Base-by-base conservation (phyloP, 2,888 invertebrate species). In the Xylophagus ater region DNA sequence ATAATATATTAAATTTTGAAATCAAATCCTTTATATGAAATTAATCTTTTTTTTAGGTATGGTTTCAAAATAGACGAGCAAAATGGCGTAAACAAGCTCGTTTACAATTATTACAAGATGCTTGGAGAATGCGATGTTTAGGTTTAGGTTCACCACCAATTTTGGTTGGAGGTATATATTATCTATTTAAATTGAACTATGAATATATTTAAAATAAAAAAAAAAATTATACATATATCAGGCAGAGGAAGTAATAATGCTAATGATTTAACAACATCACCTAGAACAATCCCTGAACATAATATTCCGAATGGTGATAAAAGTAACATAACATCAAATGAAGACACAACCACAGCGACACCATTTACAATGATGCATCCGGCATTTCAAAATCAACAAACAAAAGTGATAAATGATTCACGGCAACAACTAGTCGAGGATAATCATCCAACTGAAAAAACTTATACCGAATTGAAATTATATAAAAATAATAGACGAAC, bases 31-130 rank as follows among this genome's bases (percentile, higher is more conserved):
- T 12, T 8, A 26, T 26, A 6, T 13, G 12, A 26, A 7, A 35
- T 24, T 43, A 25, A 25, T 21, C 48, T 43, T 17, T 9, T 26
- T 46, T 51, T 2, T 58, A 86, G 86, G 88, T 88, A 15, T 88
- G 88, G 88, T 89, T 89, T 65, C 89, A 89, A 70, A 89, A 89
- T 59, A 72, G 89, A 28, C 71, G 89, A 36, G 89, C 89, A 4
- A 89, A 89, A 62, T 89, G 89, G 89, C 74, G 89, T 13, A 89
- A 89, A 58, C 87, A 88, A 56, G 87, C 88, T 2, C 73, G 88
- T 1, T 68, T 89, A 42, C 88, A 88, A 55, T 68, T 89, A 36
- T 67, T 89, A 14, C 88, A 89, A 57, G 89, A 88, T 55, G 88
- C 89, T 2, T 89, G 88, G 88, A 68, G 88, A 50, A 87, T 89